Percentiles rank a stretch among this genome's conserved stretches.
These are phyloP conservation scores for Xiphorhynchus erythropygius DNA, from an alignment of 2,797 vertebrate genomes.

Conservation along the genomic window DNA sequence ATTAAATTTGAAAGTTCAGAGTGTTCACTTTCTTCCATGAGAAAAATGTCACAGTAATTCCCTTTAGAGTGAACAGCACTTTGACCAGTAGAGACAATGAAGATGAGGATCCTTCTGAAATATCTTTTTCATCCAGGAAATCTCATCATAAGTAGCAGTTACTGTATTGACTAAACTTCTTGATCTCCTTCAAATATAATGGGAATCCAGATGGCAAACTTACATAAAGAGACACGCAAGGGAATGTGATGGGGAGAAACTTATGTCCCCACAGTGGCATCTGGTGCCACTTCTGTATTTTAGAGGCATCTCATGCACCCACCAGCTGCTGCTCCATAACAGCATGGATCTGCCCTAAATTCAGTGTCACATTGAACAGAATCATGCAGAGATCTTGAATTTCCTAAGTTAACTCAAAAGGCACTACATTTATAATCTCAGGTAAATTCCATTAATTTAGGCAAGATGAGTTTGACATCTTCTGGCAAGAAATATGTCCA, in stretches of 20 bases:
- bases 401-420: not conserved
- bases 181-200: not conserved
- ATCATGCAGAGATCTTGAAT: not conserved
- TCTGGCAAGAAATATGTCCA: not conserved
- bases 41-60: not conserved
- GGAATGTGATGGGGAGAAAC: not conserved
- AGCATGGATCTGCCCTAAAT: not conserved
- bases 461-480: not conserved
- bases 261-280: not conserved
- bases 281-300: not conserved
- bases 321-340: not conserved
- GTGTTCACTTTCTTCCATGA: not conserved
- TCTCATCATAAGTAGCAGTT: not conserved
- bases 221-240: accelerated
- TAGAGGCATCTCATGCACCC: not conserved
- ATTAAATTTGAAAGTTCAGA: not conserved
- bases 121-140: not conserved
- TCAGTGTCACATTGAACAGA: not conserved
- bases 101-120: not conserved
- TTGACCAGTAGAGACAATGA: not conserved
- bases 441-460: not conserved
- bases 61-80: not conserved
- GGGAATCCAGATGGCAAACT: not conserved
- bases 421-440: not conserved
- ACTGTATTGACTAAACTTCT: not conserved